These are phyloP conservation scores for Decapterus maruadsi DNA, from an alignment of 2,797 vertebrate species.

Conservation along the genomic window DNA sequence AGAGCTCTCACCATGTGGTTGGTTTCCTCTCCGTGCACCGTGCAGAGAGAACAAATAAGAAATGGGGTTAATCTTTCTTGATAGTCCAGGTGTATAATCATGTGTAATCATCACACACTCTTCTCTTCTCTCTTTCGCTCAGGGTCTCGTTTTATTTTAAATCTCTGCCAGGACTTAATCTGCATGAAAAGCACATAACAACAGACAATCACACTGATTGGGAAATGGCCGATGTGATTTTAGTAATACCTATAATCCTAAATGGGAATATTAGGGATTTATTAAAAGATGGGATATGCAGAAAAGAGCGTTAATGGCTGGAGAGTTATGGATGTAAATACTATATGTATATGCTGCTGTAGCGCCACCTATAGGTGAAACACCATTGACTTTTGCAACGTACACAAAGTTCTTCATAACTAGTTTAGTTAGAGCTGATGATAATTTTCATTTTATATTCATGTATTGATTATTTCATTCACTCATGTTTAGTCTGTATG, in stretches of 20 bases:
- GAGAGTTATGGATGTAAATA: background rate
- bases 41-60: constrained; percentile 40
- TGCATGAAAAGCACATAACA: background rate
- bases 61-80: constrained; percentile 30
- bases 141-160: background rate
- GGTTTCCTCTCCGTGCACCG: constrained; percentile 23
- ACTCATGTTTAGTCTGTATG: background rate
- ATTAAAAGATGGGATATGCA: background rate
- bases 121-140: constrained; percentile 3
- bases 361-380: background rate
- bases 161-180: background rate
- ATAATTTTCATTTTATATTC: background rate
- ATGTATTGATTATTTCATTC: background rate
- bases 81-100: constrained; percentile 51
- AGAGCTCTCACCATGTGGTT: constrained; percentile 23
- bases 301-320: background rate
- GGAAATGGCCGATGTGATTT: background rate
- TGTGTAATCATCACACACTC: constrained; percentile 39
- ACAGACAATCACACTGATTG: background rate
- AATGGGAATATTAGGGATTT: background rate
- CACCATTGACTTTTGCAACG: background rate
- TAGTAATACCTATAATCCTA: background rate
- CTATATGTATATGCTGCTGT: background rate
- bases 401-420: background rate
- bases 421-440: background rate